Conservation (phyloP, 2,113 vertebrate species). For the Micromys minutus region DNA sequence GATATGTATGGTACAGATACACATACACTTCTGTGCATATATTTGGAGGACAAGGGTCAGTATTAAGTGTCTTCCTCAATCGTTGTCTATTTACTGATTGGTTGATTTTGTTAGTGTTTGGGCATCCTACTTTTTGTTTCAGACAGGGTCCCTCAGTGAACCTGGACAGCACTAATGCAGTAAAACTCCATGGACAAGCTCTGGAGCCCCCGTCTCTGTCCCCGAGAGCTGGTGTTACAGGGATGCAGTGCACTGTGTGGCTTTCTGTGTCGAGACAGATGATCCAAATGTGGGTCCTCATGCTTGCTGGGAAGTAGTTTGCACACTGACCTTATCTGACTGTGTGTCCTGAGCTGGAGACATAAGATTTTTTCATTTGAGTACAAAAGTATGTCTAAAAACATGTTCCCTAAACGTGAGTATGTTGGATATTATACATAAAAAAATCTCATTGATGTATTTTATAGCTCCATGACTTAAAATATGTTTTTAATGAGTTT, state of each 20-base stretch:
- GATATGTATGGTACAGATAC: not conserved
- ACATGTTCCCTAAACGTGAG: not conserved
- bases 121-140: not conserved
- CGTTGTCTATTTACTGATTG: not conserved
- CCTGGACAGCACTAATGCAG: no score
- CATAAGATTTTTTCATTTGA: slow-evolving; percentile 12
- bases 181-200: not conserved
- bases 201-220: not conserved
- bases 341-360: not conserved
- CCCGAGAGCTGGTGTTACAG: no score
- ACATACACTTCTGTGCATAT: not conserved
- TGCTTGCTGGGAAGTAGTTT: no score
- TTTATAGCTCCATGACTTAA: slow-evolving; percentile 12
- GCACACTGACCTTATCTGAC: not conserved
- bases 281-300: no score
- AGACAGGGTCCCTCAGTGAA: not conserved
- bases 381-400: slow-evolving; percentile 28
- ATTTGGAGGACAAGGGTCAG: not conserved
- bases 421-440: not conserved
- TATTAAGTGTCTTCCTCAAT: not conserved
- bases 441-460: not conserved
- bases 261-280: not conserved
- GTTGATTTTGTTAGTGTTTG: not conserved
- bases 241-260: no score
- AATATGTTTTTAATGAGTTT: not conserved